These are phyloP conservation scores for Gallinago paraguaiae DNA, from an alignment of 2,113 vertebrate species.

Conservation along the genomic window DNA sequence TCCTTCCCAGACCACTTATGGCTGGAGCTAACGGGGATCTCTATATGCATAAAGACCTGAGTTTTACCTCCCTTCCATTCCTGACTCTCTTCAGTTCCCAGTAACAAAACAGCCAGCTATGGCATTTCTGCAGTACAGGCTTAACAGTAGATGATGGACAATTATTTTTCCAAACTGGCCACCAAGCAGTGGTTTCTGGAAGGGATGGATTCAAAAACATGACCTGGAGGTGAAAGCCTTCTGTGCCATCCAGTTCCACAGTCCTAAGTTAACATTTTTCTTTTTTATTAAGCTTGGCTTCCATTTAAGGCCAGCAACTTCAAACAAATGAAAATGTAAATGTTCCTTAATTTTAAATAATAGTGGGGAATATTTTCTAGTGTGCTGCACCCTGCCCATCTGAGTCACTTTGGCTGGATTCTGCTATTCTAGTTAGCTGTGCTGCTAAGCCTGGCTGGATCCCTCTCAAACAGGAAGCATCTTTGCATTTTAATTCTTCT, in stretches of 20 bases:
- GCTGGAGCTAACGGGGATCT: not conserved
- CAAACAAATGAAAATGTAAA: not conserved
- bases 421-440: not conserved
- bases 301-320: not conserved
- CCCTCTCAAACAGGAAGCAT: not conserved
- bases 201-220: not conserved
- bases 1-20: not conserved
- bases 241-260: not conserved
- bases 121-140: not conserved
- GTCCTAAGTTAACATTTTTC: not conserved
- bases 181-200: not conserved
- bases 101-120: rapidly evolving
- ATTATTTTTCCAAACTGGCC: not conserved
- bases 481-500: not conserved
- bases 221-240: not conserved
- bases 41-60: not conserved
- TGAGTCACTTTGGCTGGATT: not conserved
- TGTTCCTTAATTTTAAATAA: not conserved
- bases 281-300: not conserved
- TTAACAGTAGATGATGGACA: rapidly evolving
- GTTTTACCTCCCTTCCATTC: not conserved
- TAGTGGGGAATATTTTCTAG: not conserved
- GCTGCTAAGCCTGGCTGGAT: not conserved
- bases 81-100: not conserved
- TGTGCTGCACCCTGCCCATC: not conserved